Evolutionary conservation across 2,797 vertebrate genomes (phyloP).

Genomic region (Apogon hyalosoma): DNA sequence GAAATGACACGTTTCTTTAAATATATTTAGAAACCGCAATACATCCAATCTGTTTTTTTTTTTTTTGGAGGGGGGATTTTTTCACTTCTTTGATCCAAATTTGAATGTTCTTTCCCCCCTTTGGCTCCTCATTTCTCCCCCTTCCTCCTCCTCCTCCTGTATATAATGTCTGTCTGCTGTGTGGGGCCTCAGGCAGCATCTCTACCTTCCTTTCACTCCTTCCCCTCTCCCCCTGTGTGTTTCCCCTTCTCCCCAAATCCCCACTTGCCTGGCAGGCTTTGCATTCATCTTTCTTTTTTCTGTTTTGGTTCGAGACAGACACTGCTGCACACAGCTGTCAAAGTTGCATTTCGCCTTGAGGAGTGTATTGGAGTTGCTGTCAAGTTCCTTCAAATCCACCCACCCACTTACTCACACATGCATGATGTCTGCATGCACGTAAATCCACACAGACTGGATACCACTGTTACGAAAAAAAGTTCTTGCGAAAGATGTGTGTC

Average conservation of each 20-base stretch:
- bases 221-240: conserved; percentile 21
- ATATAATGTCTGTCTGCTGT: conserved; percentile 61
- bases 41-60: conserved; percentile 15
- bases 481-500: conserved; percentile 42
- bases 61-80: too few relatives aligned
- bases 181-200: conserved; percentile 70
- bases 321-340: conserved; percentile 58
- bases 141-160: conserved; percentile 15
- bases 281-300: conserved; percentile 46
- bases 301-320: conserved; percentile 50
- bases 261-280: conserved; percentile 43
- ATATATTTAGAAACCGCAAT: not conserved
- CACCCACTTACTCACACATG: conserved; percentile 8
- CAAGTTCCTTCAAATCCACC: conserved; percentile 72
- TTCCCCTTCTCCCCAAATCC: conserved; percentile 61
- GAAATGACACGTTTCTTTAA: conserved; percentile 12
- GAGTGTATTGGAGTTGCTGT: conserved; percentile 68
- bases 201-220: conserved; percentile 69
- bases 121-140: not conserved
- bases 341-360: conserved; percentile 60
- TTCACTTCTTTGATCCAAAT: conserved; percentile 50
- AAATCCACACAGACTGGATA: not conserved
- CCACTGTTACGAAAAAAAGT: conserved; percentile 26
- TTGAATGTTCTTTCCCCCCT: conserved; percentile 24
- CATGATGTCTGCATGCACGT: not conserved